Percentiles rank a stretch among this genome's conserved stretches.
Conservation (phyloP, 2,113 vertebrate genomes). For the Mellivora capensis region DNA sequence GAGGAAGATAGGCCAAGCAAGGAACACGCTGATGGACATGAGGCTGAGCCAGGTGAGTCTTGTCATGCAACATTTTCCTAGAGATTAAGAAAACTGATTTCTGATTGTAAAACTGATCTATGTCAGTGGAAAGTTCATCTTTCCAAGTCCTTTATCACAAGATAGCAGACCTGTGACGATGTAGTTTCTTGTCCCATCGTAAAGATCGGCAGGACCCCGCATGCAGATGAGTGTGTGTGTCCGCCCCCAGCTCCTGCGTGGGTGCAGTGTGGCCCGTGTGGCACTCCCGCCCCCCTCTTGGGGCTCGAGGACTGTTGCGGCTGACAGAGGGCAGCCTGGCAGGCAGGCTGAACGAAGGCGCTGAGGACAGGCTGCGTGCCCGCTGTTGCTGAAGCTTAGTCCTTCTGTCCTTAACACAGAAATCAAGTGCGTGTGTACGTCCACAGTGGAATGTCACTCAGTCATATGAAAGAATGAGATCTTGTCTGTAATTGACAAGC, state of each 20-base stretch:
- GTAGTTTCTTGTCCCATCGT: background rate
- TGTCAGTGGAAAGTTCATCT: background rate
- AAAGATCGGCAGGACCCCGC: background rate
- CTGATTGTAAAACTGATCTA: background rate
- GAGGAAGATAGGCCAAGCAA: constrained; percentile 99
- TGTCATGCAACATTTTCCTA: background rate
- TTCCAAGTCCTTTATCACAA: background rate
- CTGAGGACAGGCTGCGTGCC: background rate
- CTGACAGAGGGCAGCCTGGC: background rate
- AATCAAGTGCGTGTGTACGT: background rate
- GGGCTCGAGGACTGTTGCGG: background rate
- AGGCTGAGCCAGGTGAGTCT: constrained; percentile 94
- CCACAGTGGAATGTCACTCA: background rate
- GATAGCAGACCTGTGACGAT: background rate
- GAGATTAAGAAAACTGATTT: background rate
- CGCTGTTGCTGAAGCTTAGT: background rate
- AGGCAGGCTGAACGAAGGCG: background rate
- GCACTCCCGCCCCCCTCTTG: background rate
- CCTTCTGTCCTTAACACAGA: background rate
- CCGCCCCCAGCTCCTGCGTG: background rate
- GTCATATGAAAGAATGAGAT: background rate
- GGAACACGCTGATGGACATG: constrained; percentile 99
- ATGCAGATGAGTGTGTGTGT: background rate
- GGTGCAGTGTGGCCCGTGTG: background rate
- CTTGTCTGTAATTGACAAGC: background rate